Evolutionary conservation across 1,140 invertebrate genomes (phyloP), one percentile per base, ranked within the genome.

Genomic region (Palaemon carinicauda): DNA sequence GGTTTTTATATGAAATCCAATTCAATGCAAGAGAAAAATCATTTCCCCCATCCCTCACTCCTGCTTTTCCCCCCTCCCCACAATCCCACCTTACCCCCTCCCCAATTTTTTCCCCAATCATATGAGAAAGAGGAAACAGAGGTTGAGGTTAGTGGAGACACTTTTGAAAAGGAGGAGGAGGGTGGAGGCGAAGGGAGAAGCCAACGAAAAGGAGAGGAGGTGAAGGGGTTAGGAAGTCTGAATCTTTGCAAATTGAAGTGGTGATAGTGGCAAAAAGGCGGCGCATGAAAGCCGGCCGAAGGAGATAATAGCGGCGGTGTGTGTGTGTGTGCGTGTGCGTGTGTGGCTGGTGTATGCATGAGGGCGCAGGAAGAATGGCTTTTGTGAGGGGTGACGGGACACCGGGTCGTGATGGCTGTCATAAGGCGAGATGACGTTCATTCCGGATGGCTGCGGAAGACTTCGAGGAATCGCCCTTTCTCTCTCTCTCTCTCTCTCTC

Each of bases 331-430:
- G 41, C 3, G 41, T 1, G 41, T 1, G 41, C 0, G 41, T 1
- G 1, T 41, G 41, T 5, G 41, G 41, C 41, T 41, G 24, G 73
- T 17, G 73, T 75, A 50, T 75, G 33, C 33, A 50, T 51, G 33
- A 75, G 19, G 19, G 73, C 14, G 33, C 73, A 75, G n/a, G 73
- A 51, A 75, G 73, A 75, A 75, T 75, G 73, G 33, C 73, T 50
- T 75, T 75, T 75, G 73, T 75, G 33, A 31, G 9, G 15, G 41
- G 5, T 75, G 73, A 50, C 73, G 33, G 33, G 7, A 41, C 33
- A 21, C 41, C 73, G 51, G 33, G 31, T 75, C 73, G 73, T 75
- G 33, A 75, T 41, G n/a, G 51, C 71, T 73, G 73, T 51, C 73
- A 75, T 51, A 51, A 51, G 73, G 29, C 17, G n/a, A n/a, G 33